A percentile compares a stretch with the other conserved stretches of the same genome.
Conservation (phyloP, 2,113 vertebrate genomes). For the Chaenocephalus aceratus region DNA sequence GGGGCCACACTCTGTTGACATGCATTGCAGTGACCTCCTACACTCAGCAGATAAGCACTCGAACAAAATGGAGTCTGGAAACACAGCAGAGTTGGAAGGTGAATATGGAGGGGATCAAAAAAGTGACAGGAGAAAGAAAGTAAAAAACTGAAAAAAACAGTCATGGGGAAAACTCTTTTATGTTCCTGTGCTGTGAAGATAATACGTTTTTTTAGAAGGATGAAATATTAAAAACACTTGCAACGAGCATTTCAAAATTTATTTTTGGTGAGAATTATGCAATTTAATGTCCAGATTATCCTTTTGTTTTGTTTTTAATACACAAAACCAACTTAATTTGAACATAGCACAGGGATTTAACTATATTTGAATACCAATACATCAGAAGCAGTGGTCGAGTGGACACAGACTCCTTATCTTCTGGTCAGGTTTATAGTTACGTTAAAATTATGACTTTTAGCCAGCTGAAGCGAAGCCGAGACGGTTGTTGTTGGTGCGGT, state of each 20-base stretch:
- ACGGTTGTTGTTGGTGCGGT: slow-evolving; percentile 76
- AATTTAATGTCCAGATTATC: background rate
- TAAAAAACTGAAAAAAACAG: background rate
- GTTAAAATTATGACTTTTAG: slow-evolving; percentile 43
- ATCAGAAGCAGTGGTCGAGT: background rate
- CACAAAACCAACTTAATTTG: background rate
- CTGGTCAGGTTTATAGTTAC: slow-evolving; percentile 4
- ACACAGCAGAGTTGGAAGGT: background rate
- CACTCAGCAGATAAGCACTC: slow-evolving; percentile 30
- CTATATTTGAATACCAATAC: too few species aligned
- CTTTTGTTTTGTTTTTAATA: background rate
- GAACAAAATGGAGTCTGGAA: slow-evolving; percentile 65
- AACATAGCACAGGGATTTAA: background rate
- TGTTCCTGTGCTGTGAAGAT: background rate
- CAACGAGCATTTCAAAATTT: slow-evolving; percentile 1
- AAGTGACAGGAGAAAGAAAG: background rate
- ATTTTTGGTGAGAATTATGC: background rate
- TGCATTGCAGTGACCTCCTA: slow-evolving; percentile 20
- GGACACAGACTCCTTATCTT: background rate
- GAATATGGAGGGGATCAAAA: background rate
- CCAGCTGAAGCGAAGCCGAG: slow-evolving; percentile 75
- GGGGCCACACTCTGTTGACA: slow-evolving; percentile 22
- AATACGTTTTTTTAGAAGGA: slow-evolving; percentile 13
- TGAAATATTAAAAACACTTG: background rate
- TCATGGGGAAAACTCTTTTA: background rate